A percentile compares a stretch with the other conserved stretches of the same genome.
phyloP scores from a whole-genome alignment of 1,140 invertebrate genomes.

The Papilio dardanus region DNA sequence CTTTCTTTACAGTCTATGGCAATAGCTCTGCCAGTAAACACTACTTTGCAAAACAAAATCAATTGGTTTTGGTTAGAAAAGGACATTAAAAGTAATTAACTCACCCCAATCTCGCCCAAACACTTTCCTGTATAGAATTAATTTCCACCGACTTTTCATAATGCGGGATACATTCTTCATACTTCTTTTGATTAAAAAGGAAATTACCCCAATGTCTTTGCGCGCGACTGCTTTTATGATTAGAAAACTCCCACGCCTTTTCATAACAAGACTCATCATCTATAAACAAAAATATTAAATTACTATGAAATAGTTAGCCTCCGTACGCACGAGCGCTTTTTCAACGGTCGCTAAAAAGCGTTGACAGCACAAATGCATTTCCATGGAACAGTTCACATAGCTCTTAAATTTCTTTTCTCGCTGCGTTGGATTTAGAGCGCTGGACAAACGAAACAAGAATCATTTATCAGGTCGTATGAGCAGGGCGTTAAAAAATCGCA shows the following conservation, averaged over 20 bases:
- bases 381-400: too few relatives aligned
- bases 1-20: constrained; percentile 23
- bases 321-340: too few relatives aligned
- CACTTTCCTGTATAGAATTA: constrained; percentile 91
- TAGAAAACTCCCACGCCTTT: constrained; percentile 95
- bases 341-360: too few relatives aligned
- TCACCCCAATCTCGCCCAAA: constrained; percentile 93
- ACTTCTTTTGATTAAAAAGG: constrained; percentile 89
- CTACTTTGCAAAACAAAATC: too few relatives aligned
- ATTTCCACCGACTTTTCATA: constrained; percentile 91
- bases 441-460: too few relatives aligned
- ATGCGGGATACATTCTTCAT: constrained; percentile 89
- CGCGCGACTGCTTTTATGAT: constrained; percentile 89
- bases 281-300: constrained; percentile 40
- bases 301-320: neutral
- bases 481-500: too few relatives aligned
- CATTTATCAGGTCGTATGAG: too few relatives aligned
- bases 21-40: too few relatives aligned
- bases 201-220: constrained; percentile 93
- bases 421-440: too few relatives aligned
- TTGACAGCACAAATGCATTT: too few relatives aligned
- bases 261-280: constrained; percentile 93
- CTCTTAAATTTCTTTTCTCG: too few relatives aligned
- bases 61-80: too few relatives aligned
- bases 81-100: constrained; percentile 46